Conservation (phyloP, 2,888 invertebrate species). For the Athalia circularis region DNA sequence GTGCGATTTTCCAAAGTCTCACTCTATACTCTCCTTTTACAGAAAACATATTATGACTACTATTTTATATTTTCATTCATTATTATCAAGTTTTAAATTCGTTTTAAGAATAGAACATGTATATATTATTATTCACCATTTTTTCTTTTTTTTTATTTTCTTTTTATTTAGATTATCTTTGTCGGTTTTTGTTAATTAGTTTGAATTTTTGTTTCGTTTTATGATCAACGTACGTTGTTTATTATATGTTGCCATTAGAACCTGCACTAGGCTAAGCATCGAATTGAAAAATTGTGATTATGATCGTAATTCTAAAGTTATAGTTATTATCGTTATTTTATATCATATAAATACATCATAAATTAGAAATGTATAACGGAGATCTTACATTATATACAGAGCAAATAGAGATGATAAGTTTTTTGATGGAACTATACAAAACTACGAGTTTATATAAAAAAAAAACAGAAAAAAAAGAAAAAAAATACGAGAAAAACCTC, state of each 20-base stretch:
- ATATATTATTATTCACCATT: background rate
- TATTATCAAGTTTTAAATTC: background rate
- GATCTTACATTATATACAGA: constrained; percentile 2
- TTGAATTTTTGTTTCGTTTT: background rate
- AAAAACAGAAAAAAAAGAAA: background rate
- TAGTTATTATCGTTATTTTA: background rate
- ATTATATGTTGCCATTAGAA: too few relatives aligned
- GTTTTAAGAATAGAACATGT: background rate
- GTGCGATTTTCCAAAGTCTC: constrained; percentile 39
- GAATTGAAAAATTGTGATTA: background rate
- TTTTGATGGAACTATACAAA: background rate
- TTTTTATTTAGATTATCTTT: background rate
- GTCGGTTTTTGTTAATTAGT: too few relatives aligned
- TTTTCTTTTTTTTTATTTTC: background rate
- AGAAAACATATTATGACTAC: background rate
- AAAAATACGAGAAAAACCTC: background rate
- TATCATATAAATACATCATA: background rate
- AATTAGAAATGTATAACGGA: background rate
- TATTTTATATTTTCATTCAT: background rate
- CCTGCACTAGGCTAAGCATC: background rate
- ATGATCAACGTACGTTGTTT: too few relatives aligned
- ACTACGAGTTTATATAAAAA: background rate
- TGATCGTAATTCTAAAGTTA: background rate
- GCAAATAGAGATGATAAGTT: background rate
- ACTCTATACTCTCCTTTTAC: constrained; percentile 15